Base-by-base conservation (phyloP, 2,797 vertebrate genomes). In the Sebastes oblongus region DNA sequence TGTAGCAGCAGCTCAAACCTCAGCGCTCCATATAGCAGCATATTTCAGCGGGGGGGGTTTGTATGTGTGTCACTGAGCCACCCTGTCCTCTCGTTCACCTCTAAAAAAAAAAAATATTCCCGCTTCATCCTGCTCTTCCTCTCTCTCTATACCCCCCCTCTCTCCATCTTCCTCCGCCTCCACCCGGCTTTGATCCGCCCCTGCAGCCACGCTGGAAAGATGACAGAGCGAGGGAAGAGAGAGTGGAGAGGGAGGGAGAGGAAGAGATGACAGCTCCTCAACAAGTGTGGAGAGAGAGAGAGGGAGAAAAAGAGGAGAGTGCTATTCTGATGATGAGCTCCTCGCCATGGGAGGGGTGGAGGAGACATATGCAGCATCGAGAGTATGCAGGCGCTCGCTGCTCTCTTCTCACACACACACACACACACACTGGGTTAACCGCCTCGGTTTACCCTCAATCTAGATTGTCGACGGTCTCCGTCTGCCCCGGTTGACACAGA, bases 21-120 rank as follows among this genome's bases (percentile, higher is more conserved):
- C 83, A 54, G 64, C 55, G 4, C 75, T 84, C 62, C 75, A 52
- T 77, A 77, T 67, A 81, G 83, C 78, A 61, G 72, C 64, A 67
- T 77, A 81, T 86, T 85, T 83, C 13, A 64, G 20, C 0, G 36
- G 39, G 69, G 82, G 82, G 88, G 83, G 82, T 88, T 88, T 88
- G 86, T 92, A 91, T 94, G 89, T 92, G 89, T 94, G 91, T 92
- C 87, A 91, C 74, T 89, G 86, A 94, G 93, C 80, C 86, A 82
- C 83, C 81, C 78, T 94, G 95, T 95, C 95, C 95, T 96, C 93
- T 94, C 90, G 78, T 95, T 96, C 94, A 96, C 95, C 95, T 95
- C 92, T 32, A 93, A 92, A 92, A 89, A 81, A 81, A 24, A 82
- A 81, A 92, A 91, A 92, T 92, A 86, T 81, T 86, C 86, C 73